Evolutionary conservation across 2,797 vertebrate species (phyloP), one percentile per base, ranked within the genome.

Genomic region (Channallabes apus): DNA sequence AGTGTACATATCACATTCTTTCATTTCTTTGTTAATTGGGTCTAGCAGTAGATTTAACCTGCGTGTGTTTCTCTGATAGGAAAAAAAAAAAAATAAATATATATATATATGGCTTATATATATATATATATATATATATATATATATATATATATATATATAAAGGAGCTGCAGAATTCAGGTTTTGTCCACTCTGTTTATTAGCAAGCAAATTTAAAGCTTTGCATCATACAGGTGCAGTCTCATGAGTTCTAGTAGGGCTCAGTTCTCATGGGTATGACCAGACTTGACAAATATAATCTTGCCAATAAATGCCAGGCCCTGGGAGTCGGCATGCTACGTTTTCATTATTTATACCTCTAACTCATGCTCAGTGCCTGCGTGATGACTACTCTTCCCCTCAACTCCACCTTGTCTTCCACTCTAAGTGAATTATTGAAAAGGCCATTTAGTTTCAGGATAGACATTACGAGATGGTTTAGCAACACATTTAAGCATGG

Each of bases 271-370:
- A 78, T 75, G 17, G 69, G 59, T 80, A 85, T 8, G 27, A 72
- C 54, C 67, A 41, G 83, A 84, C 83, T 83, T 85, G 71, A 85
- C 54, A 73, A 89, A 84, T 86, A 81, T 85, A 87, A 77, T 78
- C 77, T 56, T 71, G 87, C 58, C 85, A 80, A 85, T 84, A 87
- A 89, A 88, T 84, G 77, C 82, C 87, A 89, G 85, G 81, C 77
- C 86, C 82, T 84, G 78, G 61, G 82, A 65, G 27, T 84, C 58
- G 76, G 72, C 62, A 85, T 54, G 27, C 85, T 41, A 72, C 56
- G 35, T 32, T 77, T 90, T 87, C 58, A 91, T 88, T 90, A 90
- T 90, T 89, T 83, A 90, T 88, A 84, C 61, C 65, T 32, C 65
- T 68, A 78, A 82, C 86, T 85, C 84, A 83, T 78, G 86, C 71